Evolutionary conservation across 2,888 invertebrate genomes (phyloP).

Genomic region (Microplitis manilae): DNA sequence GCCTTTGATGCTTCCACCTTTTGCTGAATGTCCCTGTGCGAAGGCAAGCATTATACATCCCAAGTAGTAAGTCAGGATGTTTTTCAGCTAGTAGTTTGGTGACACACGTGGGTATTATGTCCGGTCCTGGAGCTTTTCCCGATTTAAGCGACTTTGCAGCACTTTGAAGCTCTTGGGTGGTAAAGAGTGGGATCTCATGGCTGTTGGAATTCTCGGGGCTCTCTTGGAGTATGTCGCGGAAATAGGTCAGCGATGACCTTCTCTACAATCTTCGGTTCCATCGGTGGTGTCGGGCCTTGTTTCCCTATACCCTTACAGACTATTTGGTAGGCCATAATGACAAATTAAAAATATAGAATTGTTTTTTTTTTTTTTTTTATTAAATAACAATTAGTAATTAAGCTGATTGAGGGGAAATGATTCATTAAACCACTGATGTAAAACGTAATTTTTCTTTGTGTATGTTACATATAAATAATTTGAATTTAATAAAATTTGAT

Average conservation of each 20-base stretch:
- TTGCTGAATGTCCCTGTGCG: slow-evolving; percentile 26
- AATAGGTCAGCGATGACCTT: neutral
- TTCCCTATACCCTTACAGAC: neutral
- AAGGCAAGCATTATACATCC: slow-evolving; percentile 37
- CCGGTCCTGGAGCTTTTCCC: neutral
- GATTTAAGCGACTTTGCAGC: neutral
- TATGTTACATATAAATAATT: too few relatives aligned
- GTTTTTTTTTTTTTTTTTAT: too few relatives aligned
- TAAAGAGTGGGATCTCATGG: neutral
- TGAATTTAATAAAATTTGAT: too few relatives aligned
- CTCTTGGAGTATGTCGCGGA: neutral
- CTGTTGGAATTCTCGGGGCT: neutral
- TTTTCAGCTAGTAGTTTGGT: neutral
- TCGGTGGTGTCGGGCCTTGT: neutral
- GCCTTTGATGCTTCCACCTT: slow-evolving; percentile 35
- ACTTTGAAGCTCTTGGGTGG: neutral
- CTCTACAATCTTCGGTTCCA: neutral
- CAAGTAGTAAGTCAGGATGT: slow-evolving; percentile 31
- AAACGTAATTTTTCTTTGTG: too few relatives aligned
- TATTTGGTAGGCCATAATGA: neutral
- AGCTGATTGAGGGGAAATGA: too few relatives aligned
- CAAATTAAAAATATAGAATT: too few relatives aligned
- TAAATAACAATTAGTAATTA: too few relatives aligned
- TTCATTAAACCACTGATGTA: too few relatives aligned
- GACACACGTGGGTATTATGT: neutral